Conservation (phyloP, 1,140 invertebrate genomes). For the Lucilia cuprina region DNA sequence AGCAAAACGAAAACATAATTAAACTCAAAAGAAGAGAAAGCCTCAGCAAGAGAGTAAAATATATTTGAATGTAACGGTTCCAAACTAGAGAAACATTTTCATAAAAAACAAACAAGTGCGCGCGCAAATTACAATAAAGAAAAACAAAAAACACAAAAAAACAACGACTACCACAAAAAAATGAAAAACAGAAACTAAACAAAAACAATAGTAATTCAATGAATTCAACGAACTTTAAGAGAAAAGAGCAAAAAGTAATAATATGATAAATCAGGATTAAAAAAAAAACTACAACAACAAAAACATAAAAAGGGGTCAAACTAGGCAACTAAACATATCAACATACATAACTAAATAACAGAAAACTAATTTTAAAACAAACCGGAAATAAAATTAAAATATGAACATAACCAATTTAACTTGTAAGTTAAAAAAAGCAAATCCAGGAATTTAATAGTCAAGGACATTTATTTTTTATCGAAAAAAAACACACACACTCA, state of each 20-base stretch:
- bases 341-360: not conserved
- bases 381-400: not conserved
- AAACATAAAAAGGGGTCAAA: not conserved
- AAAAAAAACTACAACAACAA: not conserved
- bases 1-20: not conserved
- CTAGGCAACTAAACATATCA: not conserved
- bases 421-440: too few species aligned
- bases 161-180: not conserved
- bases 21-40: not conserved
- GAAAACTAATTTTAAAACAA: not conserved
- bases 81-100: too few species aligned
- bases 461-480: not conserved
- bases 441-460: not conserved
- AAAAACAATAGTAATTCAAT: too few species aligned
- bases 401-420: not conserved
- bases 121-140: not conserved
- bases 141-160: not conserved
- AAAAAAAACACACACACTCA: too few species aligned
- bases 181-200: not conserved
- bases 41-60: not conserved
- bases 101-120: not conserved
- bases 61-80: not conserved
- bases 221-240: too few species aligned
- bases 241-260: not conserved
- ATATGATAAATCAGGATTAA: not conserved